These are phyloP conservation scores for Apotomis capreana DNA, from an alignment of 2,888 invertebrate species.

Conservation along the genomic window DNA sequence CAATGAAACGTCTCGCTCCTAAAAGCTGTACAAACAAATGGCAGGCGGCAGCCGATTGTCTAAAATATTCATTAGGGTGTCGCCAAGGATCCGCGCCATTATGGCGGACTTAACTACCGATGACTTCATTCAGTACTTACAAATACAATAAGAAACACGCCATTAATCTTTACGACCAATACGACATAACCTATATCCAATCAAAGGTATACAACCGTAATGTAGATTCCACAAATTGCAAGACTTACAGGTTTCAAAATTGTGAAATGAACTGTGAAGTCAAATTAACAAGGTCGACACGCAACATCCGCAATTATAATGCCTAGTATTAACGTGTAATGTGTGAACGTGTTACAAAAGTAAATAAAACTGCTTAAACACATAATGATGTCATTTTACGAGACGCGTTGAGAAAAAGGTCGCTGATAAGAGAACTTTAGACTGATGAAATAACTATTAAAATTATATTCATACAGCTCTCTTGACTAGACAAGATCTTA, in stretches of 20 bases:
- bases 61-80: constrained; percentile 37
- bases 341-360: constrained; percentile 31
- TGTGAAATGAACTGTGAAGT: constrained; percentile 32
- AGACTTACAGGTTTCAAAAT: constrained; percentile 14
- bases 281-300: constrained; percentile 32
- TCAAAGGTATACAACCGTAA: constrained; percentile 8
- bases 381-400: constrained; percentile 34
- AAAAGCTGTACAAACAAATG: constrained; percentile 27
- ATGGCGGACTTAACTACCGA: constrained; percentile 46
- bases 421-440: constrained; percentile 23
- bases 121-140: constrained; percentile 35
- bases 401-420: constrained; percentile 19
- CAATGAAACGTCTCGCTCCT: constrained; percentile 1
- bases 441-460: constrained; percentile 1
- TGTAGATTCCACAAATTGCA: constrained; percentile 17
- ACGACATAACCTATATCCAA: constrained; percentile 14
- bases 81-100: constrained; percentile 46
- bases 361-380: constrained; percentile 34
- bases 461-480: not conserved
- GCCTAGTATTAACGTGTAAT: constrained; percentile 19
- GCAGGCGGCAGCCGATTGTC: constrained; percentile 18
- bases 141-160: constrained; percentile 36
- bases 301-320: constrained; percentile 41
- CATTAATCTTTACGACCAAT: constrained; percentile 33
- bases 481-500: not conserved